Evolutionary conservation across 1,140 invertebrate species (phyloP).

Genomic region (Brachionus angularis): DNA sequence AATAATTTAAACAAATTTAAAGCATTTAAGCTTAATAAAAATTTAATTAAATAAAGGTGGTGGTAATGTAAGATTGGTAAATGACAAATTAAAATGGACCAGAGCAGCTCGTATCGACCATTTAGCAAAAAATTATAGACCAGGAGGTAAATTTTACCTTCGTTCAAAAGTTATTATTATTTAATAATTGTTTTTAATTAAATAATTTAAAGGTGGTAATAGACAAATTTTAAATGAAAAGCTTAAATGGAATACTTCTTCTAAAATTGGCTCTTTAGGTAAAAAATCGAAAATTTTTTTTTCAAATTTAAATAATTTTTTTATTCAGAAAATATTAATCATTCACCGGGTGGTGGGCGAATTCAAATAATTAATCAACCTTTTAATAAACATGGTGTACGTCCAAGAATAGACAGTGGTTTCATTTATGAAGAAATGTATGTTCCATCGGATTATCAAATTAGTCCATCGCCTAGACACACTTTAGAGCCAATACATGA

Average conservation of each 20-base stretch:
- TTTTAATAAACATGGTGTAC: slow-evolving; percentile 26
- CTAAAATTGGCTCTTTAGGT: slow-evolving; percentile 43
- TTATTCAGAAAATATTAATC: slow-evolving; percentile 21
- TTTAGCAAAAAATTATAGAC: slow-evolving; percentile 13
- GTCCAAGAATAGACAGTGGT: slow-evolving; percentile 39
- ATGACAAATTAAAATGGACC: slow-evolving; percentile 36
- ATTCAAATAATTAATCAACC: slow-evolving; percentile 30
- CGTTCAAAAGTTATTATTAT: background rate
- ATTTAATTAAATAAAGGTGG: slow-evolving; percentile 1
- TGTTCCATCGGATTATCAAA: background rate
- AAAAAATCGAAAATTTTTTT: background rate
- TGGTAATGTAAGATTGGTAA: slow-evolving; percentile 13
- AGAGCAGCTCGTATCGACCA: slow-evolving; percentile 16
- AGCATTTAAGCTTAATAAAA: background rate
- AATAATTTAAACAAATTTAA: background rate
- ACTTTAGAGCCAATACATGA: slow-evolving; percentile 17
- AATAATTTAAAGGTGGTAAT: slow-evolving; percentile 3
- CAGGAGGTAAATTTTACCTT: slow-evolving; percentile 17
- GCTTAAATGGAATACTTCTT: slow-evolving; percentile 5
- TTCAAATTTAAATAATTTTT: background rate
- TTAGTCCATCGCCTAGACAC: slow-evolving; percentile 7
- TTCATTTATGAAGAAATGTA: slow-evolving; percentile 36
- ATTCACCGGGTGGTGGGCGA: slow-evolving; percentile 20
- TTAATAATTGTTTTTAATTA: background rate
- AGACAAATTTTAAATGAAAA: slow-evolving; percentile 36